Conservation (phyloP, 2,797 vertebrate genomes). For the Sebastes baramenuke region DNA sequence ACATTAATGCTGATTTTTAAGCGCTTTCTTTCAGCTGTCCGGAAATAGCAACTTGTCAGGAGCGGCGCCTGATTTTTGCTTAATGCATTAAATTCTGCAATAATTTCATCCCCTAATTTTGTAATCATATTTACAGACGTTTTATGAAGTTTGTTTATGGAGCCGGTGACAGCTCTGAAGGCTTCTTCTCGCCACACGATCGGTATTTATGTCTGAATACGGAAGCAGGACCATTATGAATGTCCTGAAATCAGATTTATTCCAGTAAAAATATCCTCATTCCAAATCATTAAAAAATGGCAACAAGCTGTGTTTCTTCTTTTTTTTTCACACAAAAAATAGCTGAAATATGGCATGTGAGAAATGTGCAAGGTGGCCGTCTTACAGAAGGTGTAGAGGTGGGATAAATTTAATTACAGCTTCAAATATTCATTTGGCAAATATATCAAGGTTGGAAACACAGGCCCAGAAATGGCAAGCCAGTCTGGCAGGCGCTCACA, state of each 20-base stretch:
- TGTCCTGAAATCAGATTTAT: conserved; percentile 75
- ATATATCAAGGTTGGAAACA: conserved; percentile 91
- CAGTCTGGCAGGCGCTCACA: conserved; percentile 89
- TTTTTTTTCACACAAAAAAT: conserved; percentile 46
- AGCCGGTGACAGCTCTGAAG: conserved; percentile 39
- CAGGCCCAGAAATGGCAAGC: conserved; percentile 92
- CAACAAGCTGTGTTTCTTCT: conserved; percentile 62
- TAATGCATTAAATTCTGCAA: conserved; percentile 22
- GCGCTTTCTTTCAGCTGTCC: conserved; percentile 80
- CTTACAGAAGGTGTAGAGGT: conserved; percentile 90
- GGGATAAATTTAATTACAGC: conserved; percentile 95
- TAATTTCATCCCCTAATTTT: background rate
- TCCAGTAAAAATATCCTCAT: conserved; percentile 66
- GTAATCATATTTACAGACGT: conserved; percentile 22
- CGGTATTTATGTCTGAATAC: conserved; percentile 59
- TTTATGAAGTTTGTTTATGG: conserved; percentile 56
- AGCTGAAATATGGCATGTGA: conserved; percentile 75
- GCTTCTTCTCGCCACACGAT: conserved; percentile 28
- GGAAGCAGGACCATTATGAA: conserved; percentile 60
- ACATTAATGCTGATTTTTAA: conserved; percentile 85
- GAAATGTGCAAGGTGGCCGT: conserved; percentile 79
- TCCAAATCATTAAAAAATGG: conserved; percentile 76
- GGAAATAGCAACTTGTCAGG: conserved; percentile 83
- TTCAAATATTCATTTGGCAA: conserved; percentile 99
- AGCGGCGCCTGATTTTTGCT: conserved; percentile 29